phyloP scores from a whole-genome alignment of 1,140 invertebrate species.

The Caenorhabditis tropicalis region DNA sequence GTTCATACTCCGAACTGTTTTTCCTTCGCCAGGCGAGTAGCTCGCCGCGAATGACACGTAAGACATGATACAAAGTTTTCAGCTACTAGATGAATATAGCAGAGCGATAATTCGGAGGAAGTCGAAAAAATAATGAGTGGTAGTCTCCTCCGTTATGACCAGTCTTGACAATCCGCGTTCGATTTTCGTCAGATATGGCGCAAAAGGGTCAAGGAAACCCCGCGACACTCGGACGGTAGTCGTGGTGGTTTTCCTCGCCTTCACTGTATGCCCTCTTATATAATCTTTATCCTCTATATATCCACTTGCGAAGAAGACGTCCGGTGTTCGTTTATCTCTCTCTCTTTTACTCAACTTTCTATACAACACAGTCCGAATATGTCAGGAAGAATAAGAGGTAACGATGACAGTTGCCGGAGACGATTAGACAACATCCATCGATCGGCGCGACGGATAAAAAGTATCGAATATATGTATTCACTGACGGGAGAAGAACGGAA shows the following conservation, averaged over 20 bases:
- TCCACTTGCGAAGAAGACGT: constrained; percentile 11
- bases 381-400: constrained; percentile 16
- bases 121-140: constrained; percentile 22
- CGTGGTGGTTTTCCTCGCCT: constrained; percentile 17
- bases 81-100: background rate
- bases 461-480: constrained; percentile 40
- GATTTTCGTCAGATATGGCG: constrained; percentile 32
- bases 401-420: constrained; percentile 5
- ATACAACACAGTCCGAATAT: constrained; percentile 36
- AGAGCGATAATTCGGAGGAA: background rate
- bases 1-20: constrained; percentile 5
- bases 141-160: constrained; percentile 40
- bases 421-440: constrained; percentile 39
- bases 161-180: constrained; percentile 25
- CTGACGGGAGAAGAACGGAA: constrained; percentile 31
- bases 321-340: constrained; percentile 25
- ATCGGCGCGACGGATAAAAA: constrained; percentile 44
- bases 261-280: background rate
- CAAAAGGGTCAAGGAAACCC: constrained; percentile 37
- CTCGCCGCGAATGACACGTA: constrained; percentile 30
- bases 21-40: constrained; percentile 29
- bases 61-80: background rate
- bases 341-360: background rate
- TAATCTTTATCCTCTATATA: constrained; percentile 31
- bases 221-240: background rate